phyloP scores from a whole-genome alignment of 2,888 invertebrate species.

The Caenorhabditis parvicauda region DNA sequence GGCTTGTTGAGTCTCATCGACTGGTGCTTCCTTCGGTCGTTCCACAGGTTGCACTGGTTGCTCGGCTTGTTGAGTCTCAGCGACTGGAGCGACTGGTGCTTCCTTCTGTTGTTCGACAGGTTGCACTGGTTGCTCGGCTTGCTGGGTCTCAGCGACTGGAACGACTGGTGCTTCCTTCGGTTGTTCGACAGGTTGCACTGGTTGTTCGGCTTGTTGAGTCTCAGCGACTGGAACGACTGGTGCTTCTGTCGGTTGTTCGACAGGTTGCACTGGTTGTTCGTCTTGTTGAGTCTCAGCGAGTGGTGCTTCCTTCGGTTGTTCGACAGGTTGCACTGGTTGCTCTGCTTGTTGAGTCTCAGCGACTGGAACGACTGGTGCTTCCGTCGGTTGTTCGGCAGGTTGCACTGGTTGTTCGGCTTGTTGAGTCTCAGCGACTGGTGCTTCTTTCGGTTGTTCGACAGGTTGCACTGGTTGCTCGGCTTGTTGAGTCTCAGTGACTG shows the following conservation, averaged over 20 bases:
- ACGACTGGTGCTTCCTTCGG: background rate
- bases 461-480: background rate
- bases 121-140: slow-evolving; percentile 5
- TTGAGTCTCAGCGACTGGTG: slow-evolving; percentile 3
- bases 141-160: slow-evolving; percentile 1
- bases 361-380: slow-evolving; percentile 4
- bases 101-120: background rate
- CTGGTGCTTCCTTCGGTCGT: slow-evolving; percentile 1
- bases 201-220: background rate
- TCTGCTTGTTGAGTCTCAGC: slow-evolving; percentile 6
- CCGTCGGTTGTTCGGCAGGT: slow-evolving; percentile 5
- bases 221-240: slow-evolving; percentile 1
- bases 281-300: background rate
- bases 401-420: slow-evolving; percentile 3
- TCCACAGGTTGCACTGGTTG: background rate
- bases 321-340: slow-evolving; percentile 1
- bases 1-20: slow-evolving; percentile 1
- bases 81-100: background rate
- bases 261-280: slow-evolving; percentile 6
- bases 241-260: slow-evolving; percentile 2
- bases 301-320: background rate
- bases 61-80: background rate
- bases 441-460: no score
- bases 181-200: no score
- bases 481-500: slow-evolving; percentile 1